Conservation (phyloP, 2,113 vertebrate species). For the Xenopus laevis region DNA sequence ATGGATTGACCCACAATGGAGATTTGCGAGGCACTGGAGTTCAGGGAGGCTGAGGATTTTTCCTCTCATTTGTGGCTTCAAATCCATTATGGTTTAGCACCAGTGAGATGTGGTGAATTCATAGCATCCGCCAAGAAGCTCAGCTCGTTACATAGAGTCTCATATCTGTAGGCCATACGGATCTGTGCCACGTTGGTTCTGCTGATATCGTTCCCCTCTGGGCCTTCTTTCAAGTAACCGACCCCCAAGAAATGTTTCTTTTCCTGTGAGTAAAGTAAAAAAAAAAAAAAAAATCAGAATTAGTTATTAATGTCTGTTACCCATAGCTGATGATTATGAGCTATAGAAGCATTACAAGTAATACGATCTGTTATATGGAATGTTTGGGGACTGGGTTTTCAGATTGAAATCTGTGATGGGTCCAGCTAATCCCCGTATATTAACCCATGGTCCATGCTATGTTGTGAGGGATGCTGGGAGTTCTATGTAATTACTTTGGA, state of each 20-base stretch:
- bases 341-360: no score
- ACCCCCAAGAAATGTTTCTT: slow-evolving; percentile 89
- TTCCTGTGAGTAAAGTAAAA: slow-evolving; percentile 66
- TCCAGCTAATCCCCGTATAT: no score
- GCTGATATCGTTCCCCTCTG: slow-evolving; percentile 88
- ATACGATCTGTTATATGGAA: no score
- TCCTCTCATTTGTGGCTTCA: no score
- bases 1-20: no score
- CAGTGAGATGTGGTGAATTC: slow-evolving; percentile 67
- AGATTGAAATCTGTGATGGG: no score
- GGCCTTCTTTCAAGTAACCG: slow-evolving; percentile 88
- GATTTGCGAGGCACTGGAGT: background rate
- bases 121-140: slow-evolving; percentile 88
- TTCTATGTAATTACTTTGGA: no score
- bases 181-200: slow-evolving; percentile 95
- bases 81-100: slow-evolving; percentile 44
- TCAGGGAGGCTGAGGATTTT: background rate
- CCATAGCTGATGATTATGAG: no score
- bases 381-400: no score
- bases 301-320: background rate
- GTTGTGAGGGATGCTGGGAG: no score
- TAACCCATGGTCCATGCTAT: no score
- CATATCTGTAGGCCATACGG: slow-evolving; percentile 88
- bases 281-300: background rate
- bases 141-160: slow-evolving; percentile 92